Conservation (phyloP, 2,888 invertebrate species). For the Brenthis daphne region DNA sequence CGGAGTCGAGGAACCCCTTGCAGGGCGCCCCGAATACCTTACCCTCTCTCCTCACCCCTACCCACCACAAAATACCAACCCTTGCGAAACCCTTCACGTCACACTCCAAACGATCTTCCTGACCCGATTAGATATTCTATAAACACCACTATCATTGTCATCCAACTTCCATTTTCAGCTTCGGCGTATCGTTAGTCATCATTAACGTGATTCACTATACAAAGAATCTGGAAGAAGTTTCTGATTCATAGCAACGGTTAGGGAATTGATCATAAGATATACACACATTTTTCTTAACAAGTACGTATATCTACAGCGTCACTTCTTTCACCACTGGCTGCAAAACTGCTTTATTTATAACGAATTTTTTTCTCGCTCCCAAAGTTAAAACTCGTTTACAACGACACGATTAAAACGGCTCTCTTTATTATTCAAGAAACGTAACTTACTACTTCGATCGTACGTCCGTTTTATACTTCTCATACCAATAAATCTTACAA, state of each 20-base stretch:
- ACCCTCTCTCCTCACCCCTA: conserved; percentile 44
- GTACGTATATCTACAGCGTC: not conserved
- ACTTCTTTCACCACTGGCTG: not conserved
- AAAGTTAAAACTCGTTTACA: conserved; percentile 23
- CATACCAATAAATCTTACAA: not conserved
- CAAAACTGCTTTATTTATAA: not conserved
- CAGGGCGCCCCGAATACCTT: conserved; percentile 45
- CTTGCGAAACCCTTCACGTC: conserved; percentile 56
- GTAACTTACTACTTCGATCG: conserved; percentile 17
- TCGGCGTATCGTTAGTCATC: conserved; percentile 35
- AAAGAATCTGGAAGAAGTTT: conserved; percentile 19
- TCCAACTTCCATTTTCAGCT: conserved; percentile 29
- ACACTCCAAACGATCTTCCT: conserved; percentile 61
- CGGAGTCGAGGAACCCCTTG: conserved; percentile 73
- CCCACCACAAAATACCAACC: conserved; percentile 43
- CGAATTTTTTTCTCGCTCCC: conserved; percentile 10
- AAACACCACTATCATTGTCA: conserved; percentile 24
- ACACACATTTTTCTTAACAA: not conserved
- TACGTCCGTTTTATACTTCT: conserved; percentile 1
- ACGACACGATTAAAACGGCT: conserved; percentile 48
- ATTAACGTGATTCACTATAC: conserved; percentile 36
- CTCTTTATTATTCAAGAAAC: conserved; percentile 52
- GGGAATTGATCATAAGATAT: conserved; percentile 5
- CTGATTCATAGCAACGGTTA: conserved; percentile 37
- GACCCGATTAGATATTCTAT: conserved; percentile 63